Base-by-base conservation (phyloP, 1,140 invertebrate genomes). In the Zaprionus capensis region DNA sequence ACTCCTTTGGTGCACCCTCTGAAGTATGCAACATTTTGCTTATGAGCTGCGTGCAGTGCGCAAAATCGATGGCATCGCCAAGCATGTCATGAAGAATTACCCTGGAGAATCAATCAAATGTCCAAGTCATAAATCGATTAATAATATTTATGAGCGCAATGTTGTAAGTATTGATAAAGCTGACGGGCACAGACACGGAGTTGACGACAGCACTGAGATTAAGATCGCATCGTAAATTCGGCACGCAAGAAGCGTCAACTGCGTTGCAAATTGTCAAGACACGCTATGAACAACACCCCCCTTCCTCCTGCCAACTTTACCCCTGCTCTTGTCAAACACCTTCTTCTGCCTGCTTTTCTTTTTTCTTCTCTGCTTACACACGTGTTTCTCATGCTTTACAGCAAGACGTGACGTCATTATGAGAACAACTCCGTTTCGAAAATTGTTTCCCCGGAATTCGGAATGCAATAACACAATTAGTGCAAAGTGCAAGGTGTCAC, bases 401-500 rank as follows among this genome's bases (percentile, higher is more conserved):
- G 41, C 20, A 20, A 22, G 22, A 7, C 1, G 6, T 17, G n/a
- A 17, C 6, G n/a, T 7, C 41, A 44, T 15, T 11, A 6, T 12
- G 20, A 1, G 12, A 17, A 38, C 24, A 44, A 44, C 14, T n/a
- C 0, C 22, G 51, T 4, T 55, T 55, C 14, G 38, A 14, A 62
- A 72, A 72, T 66, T 61, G 34, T 15, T 80, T 80, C 62, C 34
- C 31, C 56, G 22, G 65, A 64, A 78, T 71, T 46, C 44, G 5
- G 20, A 77, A 58, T 84, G 74, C 62, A 78, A 78, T 17, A 2
- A 44, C 74, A 67, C 81, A 85, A 85, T 81, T 80, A 78, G 66
- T 57, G 67, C 66, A 87, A 90, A 78, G 81, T 84, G 84, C 78
- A 79, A 59, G 78, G 81, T 83, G 85, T 90, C 84, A 87, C 84